These are phyloP conservation scores for Myotis yumanensis DNA, from an alignment of 2,113 vertebrate species.

Conservation along the genomic window DNA sequence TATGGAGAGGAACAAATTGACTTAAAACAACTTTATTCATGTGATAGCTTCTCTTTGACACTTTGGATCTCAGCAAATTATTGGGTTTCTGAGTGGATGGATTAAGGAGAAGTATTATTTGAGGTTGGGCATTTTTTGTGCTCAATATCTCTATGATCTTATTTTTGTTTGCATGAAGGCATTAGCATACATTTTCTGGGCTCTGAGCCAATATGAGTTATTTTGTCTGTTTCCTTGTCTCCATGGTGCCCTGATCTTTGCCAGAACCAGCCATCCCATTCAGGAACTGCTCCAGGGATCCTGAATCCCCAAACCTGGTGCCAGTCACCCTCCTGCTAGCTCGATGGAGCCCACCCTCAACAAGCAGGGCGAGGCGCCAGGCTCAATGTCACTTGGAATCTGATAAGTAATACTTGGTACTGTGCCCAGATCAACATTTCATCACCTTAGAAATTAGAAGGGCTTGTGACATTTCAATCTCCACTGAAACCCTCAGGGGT, in stretches of 20 bases:
- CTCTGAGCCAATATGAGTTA: constrained; percentile 42
- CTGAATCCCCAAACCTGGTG: neutral
- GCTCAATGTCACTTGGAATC: constrained; percentile 42
- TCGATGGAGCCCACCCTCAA: neutral
- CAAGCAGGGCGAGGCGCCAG: neutral
- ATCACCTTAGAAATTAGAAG: neutral
- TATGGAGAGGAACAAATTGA: neutral
- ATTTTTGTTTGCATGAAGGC: constrained; percentile 48
- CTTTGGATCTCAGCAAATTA: constrained; percentile 25
- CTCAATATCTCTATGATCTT: constrained; percentile 41
- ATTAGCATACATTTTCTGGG: constrained; percentile 34
- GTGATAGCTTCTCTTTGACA: constrained; percentile 21
- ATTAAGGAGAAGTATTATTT: constrained; percentile 46
- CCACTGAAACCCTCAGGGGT: neutral
- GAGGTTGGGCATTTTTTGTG: neutral
- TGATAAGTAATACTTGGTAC: constrained; percentile 37
- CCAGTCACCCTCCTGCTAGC: neutral
- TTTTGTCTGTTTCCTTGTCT: constrained; percentile 41
- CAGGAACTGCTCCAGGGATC: neutral
- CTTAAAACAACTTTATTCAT: neutral
- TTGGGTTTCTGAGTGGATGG: constrained; percentile 35
- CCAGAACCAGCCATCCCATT: neutral
- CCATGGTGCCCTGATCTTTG: neutral
- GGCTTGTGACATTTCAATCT: constrained; percentile 7
- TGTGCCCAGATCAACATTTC: constrained; percentile 58